Evolutionary conservation across 2,888 invertebrate genomes (phyloP).

Genomic region (Pseudococcus jackbeardsleyi): DNA sequence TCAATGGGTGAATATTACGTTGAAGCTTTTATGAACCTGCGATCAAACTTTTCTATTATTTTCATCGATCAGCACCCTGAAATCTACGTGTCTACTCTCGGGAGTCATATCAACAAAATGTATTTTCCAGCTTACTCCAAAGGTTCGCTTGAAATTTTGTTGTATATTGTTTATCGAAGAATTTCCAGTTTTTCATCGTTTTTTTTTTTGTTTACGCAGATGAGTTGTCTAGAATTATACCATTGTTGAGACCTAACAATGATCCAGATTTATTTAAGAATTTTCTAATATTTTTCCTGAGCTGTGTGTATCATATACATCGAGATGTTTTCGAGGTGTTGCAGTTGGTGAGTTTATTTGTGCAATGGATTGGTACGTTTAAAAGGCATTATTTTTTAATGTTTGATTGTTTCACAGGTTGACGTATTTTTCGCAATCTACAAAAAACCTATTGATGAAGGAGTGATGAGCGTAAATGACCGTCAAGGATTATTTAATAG

Average conservation of each 20-base stretch:
- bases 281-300: conserved; percentile 86
- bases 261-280: conserved; percentile 78
- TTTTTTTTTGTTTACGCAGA: conserved; percentile 69
- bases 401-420: neutral
- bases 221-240: conserved; percentile 71
- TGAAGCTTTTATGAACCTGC: conserved; percentile 13
- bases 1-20: neutral
- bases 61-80: neutral
- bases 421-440: neutral
- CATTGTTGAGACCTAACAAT: conserved; percentile 69
- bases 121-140: neutral
- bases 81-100: neutral
- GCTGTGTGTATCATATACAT: conserved; percentile 87
- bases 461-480: conserved; percentile 35
- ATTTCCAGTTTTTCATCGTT: neutral
- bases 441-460: neutral
- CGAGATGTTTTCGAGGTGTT: conserved; percentile 87
- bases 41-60: neutral
- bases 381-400: neutral
- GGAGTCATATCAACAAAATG: neutral
- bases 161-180: neutral
- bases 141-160: neutral
- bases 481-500: conserved; percentile 47
- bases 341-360: conserved; percentile 78
- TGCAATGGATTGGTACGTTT: neutral